Evolutionary conservation across 2,888 invertebrate genomes (phyloP).

Genomic region (Lasius platythorax): DNA sequence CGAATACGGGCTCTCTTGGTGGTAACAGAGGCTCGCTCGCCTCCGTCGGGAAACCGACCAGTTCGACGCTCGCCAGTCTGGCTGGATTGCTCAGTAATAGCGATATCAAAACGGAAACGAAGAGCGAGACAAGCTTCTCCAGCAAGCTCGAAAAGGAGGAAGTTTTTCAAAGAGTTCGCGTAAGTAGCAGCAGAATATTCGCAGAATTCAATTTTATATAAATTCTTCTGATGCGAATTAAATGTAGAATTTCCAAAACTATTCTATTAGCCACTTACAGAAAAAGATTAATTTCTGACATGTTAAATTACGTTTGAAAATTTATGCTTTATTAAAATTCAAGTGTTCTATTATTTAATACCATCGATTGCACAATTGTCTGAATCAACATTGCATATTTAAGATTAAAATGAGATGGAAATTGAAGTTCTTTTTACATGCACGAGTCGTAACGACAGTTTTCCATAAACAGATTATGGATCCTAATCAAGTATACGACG

Average conservation of each 20-base stretch:
- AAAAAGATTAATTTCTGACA: neutral
- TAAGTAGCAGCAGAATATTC: conserved; percentile 77
- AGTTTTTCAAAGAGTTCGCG: conserved; percentile 88
- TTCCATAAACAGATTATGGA: conserved; percentile 87
- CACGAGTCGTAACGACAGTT: neutral
- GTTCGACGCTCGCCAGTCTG: conserved; percentile 93
- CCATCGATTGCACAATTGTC: neutral
- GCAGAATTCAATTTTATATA: neutral
- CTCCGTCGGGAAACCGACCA: conserved; percentile 95
- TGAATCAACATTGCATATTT: neutral
- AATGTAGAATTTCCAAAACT: neutral
- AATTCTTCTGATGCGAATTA: neutral
- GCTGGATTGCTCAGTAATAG: conserved; percentile 91
- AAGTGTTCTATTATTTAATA: neutral
- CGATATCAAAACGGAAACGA: conserved; percentile 86
- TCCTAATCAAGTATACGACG: conserved; percentile 94
- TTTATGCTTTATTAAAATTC: neutral
- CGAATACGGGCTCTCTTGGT: conserved; percentile 86
- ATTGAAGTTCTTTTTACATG: neutral
- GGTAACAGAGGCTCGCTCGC: conserved; percentile 94
- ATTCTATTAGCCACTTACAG: neutral
- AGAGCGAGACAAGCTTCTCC: conserved; percentile 84
- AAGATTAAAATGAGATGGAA: neutral
- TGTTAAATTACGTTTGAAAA: neutral
- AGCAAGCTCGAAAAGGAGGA: conserved; percentile 86